phyloP scores from a whole-genome alignment of 23 tunicate genomes.

The Styela clava region DNA sequence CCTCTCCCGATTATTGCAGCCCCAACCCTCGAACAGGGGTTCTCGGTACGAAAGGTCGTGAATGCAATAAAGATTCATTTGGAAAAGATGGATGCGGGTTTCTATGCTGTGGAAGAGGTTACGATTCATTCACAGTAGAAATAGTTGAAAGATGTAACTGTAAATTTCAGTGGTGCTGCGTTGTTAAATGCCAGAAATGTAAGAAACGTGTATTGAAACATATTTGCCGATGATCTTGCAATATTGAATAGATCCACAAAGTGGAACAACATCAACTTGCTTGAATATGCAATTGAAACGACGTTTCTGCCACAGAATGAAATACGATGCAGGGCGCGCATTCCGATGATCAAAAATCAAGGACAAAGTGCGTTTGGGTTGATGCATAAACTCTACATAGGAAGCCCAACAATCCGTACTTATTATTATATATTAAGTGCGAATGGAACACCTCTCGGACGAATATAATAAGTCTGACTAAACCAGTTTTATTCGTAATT shows the following conservation, averaged over 20 bases:
- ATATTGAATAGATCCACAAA: neutral
- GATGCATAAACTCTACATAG: too few relatives aligned
- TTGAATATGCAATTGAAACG: too few relatives aligned
- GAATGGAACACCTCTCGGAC: too few relatives aligned
- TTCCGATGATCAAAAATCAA: too few relatives aligned
- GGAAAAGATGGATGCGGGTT: conserved; percentile 38
- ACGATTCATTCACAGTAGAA: neutral
- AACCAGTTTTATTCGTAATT: too few relatives aligned
- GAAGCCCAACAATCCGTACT: too few relatives aligned
- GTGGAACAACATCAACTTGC: too few relatives aligned
- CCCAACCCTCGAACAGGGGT: conserved; percentile 23
- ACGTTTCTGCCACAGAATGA: too few relatives aligned
- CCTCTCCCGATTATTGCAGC: conserved; percentile 40
- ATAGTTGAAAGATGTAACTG: conserved; percentile 35
- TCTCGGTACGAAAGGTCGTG: conserved; percentile 35
- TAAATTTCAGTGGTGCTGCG: conserved; percentile 43
- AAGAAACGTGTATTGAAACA: neutral
- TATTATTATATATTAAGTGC: too few relatives aligned
- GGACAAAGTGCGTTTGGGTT: too few relatives aligned
- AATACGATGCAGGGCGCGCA: too few relatives aligned
- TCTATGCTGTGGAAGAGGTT: conserved; percentile 35
- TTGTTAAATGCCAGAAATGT: conserved; percentile 29
- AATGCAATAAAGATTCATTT: conserved; percentile 26
- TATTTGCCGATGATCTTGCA: conserved; percentile 12
- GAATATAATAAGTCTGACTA: too few relatives aligned